Conservation (phyloP, 2,888 invertebrate genomes). For the Chaitophorus viminalis region DNA sequence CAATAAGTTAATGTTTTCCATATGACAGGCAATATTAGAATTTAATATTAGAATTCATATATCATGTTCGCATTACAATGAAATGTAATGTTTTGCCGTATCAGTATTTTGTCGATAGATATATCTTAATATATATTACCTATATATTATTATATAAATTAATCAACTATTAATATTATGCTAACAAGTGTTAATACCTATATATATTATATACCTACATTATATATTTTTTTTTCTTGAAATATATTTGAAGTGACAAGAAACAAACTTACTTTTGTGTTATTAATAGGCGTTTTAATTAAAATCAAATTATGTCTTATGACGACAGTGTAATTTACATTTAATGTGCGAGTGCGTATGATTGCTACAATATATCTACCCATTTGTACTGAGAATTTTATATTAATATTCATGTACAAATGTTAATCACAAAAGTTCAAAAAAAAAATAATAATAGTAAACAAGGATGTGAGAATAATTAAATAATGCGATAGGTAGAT, state of each 20-base stretch:
- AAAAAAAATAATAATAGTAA: too few species aligned
- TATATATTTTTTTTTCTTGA: slow-evolving; percentile 12
- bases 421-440: too few species aligned
- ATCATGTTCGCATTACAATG: background rate
- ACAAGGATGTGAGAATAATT: too few species aligned
- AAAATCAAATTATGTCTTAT: background rate
- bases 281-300: background rate
- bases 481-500: too few species aligned
- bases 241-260: slow-evolving; percentile 26
- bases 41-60: slow-evolving; percentile 12
- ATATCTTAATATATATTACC: background rate
- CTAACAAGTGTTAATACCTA: slow-evolving; percentile 21
- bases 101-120: slow-evolving; percentile 53
- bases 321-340: too few species aligned
- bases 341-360: too few species aligned
- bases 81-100: slow-evolving; percentile 35
- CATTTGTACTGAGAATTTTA: too few species aligned
- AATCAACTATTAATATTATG: slow-evolving; percentile 40
- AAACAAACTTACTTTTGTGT: background rate
- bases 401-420: too few species aligned
- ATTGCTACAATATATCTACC: too few species aligned
- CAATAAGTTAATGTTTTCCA: background rate
- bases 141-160: background rate
- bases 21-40: slow-evolving; percentile 11
- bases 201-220: slow-evolving; percentile 1